These are phyloP conservation scores for Hirtodrosophila cameraria DNA, from an alignment of 2,888 invertebrate genomes.

Conservation along the genomic window DNA sequence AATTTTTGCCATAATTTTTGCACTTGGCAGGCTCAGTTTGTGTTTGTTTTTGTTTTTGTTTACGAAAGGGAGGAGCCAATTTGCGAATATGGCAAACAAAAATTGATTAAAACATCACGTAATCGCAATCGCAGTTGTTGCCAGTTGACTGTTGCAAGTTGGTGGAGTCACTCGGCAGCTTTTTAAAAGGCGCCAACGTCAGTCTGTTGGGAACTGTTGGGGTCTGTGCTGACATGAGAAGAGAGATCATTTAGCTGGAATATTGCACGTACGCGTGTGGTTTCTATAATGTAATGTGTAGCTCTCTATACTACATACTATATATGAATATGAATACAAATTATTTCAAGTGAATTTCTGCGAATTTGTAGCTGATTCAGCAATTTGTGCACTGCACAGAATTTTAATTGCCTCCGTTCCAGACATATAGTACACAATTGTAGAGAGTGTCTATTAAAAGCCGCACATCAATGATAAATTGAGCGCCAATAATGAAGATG, in stretches of 20 bases:
- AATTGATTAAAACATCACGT: slow-evolving; percentile 79
- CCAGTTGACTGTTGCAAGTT: too few relatives aligned
- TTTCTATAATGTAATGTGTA: slow-evolving; percentile 20
- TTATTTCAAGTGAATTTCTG: slow-evolving; percentile 57
- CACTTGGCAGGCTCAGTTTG: slow-evolving; percentile 47
- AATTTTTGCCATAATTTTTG: slow-evolving; percentile 50
- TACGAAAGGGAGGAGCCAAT: slow-evolving; percentile 22
- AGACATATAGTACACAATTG: slow-evolving; percentile 28
- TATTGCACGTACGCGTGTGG: slow-evolving; percentile 63
- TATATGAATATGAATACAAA: slow-evolving; percentile 63
- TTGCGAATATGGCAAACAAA: slow-evolving; percentile 53
- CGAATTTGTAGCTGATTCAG: slow-evolving; percentile 59
- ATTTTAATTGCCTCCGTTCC: slow-evolving; percentile 46
- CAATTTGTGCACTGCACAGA: slow-evolving; percentile 22
- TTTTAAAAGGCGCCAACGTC: slow-evolving; percentile 55
- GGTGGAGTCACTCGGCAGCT: too few relatives aligned
- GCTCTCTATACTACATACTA: slow-evolving; percentile 9
- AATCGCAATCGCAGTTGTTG: slow-evolving; percentile 53
- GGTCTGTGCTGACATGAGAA: slow-evolving; percentile 12
- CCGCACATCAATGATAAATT: slow-evolving; percentile 51
- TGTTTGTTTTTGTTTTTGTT: too few relatives aligned
- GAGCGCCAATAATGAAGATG: slow-evolving; percentile 11
- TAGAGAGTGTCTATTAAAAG: slow-evolving; percentile 31
- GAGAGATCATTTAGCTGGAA: slow-evolving; percentile 26
- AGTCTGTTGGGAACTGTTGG: not conserved